Evolutionary conservation across 1,140 invertebrate genomes (phyloP), one percentile per base, ranked within the genome.

Genomic region (Portunus trituberculatus): DNA sequence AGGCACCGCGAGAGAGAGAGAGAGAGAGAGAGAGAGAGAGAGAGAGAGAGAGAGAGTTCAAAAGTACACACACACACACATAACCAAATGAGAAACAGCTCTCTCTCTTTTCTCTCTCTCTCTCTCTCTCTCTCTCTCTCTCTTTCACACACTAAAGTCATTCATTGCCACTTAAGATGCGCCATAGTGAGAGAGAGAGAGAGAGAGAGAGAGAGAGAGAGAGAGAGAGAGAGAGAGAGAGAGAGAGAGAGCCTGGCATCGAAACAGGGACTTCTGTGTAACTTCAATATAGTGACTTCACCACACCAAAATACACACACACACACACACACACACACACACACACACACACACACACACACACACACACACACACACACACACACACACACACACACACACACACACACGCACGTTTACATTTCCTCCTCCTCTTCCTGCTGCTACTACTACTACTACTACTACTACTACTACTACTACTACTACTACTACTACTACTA

Each of bases 401-500:
- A 59, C 39, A n/a, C 25, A 10, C 31, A 89, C 39, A 29, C 25
- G 1, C 45, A 89, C 39, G 3, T 29, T 45, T 89, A 39, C 39
- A 29, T 29, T n/a, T 89, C 25, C 39, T 89, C 3, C 39, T 45
- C 52, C 28, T n/a, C 52, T 16, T 89, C 52, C 39, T n/a, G 45
- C 39, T 10, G 45, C 87, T 89, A 89, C 39, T 89, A 89, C 87
- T 10, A 89, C 28, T 10, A 89, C 28, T 3, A 89, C 25, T 3
- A 89, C 28, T 4, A 45, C 28, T 89, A 45, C 28, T 89, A 89
- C 28, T 45, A 46, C 28, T 89, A 89, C 25, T 89, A 89, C 28
- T 89, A 89, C 28, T 89, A 89, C 28, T 89, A 46, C 28, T 89
- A 89, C 28, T 89, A 89, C 28, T 45, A 89, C 25, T 89, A 89